Conservation (phyloP, 2,797 vertebrate species). For the Melanitta fusca region DNA sequence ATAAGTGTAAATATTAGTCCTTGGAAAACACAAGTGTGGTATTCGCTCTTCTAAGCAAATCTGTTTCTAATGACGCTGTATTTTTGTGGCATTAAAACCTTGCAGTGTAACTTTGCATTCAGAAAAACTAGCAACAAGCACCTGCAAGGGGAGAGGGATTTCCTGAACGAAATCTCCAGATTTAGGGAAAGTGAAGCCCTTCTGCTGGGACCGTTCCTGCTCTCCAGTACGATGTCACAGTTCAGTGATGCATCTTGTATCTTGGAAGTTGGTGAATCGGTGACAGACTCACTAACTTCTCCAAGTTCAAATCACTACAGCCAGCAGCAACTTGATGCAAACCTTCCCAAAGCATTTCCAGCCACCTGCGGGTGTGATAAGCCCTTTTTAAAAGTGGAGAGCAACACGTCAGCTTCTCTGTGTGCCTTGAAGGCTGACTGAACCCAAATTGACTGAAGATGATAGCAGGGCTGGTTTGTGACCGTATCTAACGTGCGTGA, state of each 20-base stretch:
- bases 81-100: constrained; percentile 20
- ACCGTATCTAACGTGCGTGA: not conserved
- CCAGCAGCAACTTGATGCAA: accelerated
- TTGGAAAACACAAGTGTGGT: not conserved
- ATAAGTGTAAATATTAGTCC: not conserved
- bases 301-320: not conserved
- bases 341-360: not conserved
- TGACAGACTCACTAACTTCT: not conserved
- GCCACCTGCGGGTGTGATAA: not conserved
- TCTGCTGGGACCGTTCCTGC: not conserved
- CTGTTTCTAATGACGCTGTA: not conserved
- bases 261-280: not conserved
- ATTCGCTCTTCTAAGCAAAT: not conserved
- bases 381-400: not conserved
- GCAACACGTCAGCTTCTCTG: not conserved
- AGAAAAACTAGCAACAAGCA: not conserved
- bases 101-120: not conserved
- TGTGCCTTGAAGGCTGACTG: not conserved
- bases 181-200: not conserved
- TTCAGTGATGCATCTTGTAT: not conserved
- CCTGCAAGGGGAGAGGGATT: not conserved
- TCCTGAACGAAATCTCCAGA: not conserved
- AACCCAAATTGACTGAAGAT: not conserved
- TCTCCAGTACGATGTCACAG: not conserved
- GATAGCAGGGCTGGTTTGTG: not conserved